Conservation (phyloP, 2,797 vertebrate species). For the Bovichtus diacanthus region DNA sequence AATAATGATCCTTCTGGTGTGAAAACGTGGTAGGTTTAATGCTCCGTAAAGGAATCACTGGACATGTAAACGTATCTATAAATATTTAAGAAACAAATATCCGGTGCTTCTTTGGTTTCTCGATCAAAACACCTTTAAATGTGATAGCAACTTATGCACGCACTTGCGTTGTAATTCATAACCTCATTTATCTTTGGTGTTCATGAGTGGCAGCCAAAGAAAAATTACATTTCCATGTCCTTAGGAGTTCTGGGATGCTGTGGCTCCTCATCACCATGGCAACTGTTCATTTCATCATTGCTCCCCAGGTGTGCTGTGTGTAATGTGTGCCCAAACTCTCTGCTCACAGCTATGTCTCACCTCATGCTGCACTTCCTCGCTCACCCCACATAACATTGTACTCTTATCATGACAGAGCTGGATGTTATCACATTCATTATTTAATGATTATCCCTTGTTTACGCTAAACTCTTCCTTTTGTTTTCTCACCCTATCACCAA, state of each 20-base stretch:
- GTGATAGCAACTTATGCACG: background rate
- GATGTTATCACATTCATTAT: background rate
- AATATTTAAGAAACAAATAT: background rate
- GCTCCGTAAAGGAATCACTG: background rate
- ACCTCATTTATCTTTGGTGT: constrained; percentile 16
- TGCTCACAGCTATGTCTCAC: constrained; percentile 34
- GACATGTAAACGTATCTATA: constrained; percentile 1
- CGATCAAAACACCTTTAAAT: background rate
- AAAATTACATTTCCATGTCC: constrained; percentile 57
- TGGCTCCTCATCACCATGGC: constrained; percentile 77
- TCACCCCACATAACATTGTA: constrained; percentile 1
- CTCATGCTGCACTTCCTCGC: constrained; percentile 26
- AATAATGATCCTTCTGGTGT: constrained; percentile 48
- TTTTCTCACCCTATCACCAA: constrained; percentile 18
- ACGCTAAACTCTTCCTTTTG: constrained; percentile 13
- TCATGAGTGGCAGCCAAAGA: constrained; percentile 42
- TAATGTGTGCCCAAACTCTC: constrained; percentile 60
- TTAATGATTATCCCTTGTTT: constrained; percentile 1
- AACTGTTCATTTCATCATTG: constrained; percentile 70
- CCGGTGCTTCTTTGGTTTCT: background rate
- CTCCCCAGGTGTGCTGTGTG: constrained; percentile 75
- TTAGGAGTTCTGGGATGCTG: constrained; percentile 66
- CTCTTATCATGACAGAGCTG: constrained; percentile 7
- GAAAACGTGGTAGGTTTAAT: constrained; percentile 20
- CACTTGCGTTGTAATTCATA: background rate